Evolutionary conservation across 1,140 invertebrate genomes (phyloP).

Genomic region (Branchinecta lynchi): DNA sequence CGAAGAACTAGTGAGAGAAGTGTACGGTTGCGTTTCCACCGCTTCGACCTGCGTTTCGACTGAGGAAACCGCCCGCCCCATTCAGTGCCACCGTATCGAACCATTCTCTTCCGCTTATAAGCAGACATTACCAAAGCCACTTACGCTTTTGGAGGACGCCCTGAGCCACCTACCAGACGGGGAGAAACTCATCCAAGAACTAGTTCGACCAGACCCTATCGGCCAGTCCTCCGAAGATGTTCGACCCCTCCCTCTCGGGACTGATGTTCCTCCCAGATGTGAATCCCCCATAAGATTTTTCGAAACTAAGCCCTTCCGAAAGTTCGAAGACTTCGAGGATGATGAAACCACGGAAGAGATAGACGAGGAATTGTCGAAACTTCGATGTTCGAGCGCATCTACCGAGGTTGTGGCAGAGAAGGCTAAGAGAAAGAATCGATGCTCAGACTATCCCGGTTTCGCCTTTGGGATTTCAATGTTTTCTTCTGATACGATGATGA

Average conservation of each 20-base stretch:
- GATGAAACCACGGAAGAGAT: constrained; percentile 48
- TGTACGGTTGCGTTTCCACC: too few relatives aligned
- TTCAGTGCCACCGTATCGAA: too few relatives aligned
- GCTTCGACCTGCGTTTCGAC: too few relatives aligned
- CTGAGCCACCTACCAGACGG: too few relatives aligned
- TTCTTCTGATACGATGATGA: constrained; percentile 93
- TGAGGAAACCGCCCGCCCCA: too few relatives aligned
- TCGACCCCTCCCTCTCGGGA: constrained; percentile 14
- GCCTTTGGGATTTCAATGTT: constrained; percentile 81
- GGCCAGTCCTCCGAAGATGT: constrained; percentile 15
- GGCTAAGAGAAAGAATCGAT: constrained; percentile 55
- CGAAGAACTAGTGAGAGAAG: too few relatives aligned
- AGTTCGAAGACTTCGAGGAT: constrained; percentile 34
- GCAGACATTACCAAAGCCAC: too few relatives aligned
- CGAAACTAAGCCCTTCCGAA: neutral
- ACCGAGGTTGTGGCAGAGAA: constrained; percentile 70
- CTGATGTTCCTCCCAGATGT: neutral
- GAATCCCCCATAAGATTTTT: neutral
- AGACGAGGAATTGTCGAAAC: constrained; percentile 43
- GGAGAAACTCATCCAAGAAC: too few relatives aligned
- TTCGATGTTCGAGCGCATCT: constrained; percentile 69
- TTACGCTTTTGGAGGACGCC: too few relatives aligned
- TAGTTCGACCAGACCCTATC: constrained; percentile 18
- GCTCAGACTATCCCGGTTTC: constrained; percentile 77
- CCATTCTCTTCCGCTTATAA: too few relatives aligned